Percentiles rank a stretch among this genome's conserved stretches.
These are phyloP conservation scores for Mystacides longicornis DNA, from an alignment of 2,888 invertebrate species.

Conservation along the genomic window DNA sequence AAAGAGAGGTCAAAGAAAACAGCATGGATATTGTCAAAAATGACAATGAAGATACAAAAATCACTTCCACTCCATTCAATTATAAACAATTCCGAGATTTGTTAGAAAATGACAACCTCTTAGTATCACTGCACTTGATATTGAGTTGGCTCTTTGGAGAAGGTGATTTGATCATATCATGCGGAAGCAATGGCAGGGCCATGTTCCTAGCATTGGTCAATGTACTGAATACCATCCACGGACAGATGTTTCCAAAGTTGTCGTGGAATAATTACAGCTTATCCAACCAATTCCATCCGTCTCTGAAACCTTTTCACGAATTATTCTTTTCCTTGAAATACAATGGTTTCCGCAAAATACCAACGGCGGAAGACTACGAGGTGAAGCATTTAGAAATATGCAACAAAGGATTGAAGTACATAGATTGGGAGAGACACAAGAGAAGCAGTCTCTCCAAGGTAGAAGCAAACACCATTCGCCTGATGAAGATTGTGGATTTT, in stretches of 20 bases:
- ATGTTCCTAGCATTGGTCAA: slow-evolving; percentile 74
- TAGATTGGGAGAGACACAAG: slow-evolving; percentile 62
- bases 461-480: slow-evolving; percentile 69
- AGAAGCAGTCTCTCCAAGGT: slow-evolving; percentile 47
- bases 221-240: slow-evolving; percentile 70
- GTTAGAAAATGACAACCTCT: slow-evolving; percentile 51
- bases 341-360: slow-evolving; percentile 52
- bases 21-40: slow-evolving; percentile 28
- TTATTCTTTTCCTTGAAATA: slow-evolving; percentile 41
- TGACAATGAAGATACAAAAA: slow-evolving; percentile 22
- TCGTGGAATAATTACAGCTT: slow-evolving; percentile 30
- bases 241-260: slow-evolving; percentile 30
- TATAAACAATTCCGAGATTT: slow-evolving; percentile 50
- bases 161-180: slow-evolving; percentile 68
- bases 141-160: slow-evolving; percentile 81
- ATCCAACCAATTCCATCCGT: slow-evolving; percentile 16
- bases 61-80: slow-evolving; percentile 35
- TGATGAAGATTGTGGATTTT: slow-evolving; percentile 72
- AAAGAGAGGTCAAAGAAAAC: neutral
- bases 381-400: slow-evolving; percentile 64
- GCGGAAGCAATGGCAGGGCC: slow-evolving; percentile 70
- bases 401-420: slow-evolving; percentile 56
- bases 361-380: slow-evolving; percentile 68
- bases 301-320: slow-evolving; percentile 27
- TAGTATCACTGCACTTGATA: slow-evolving; percentile 66